Evolutionary conservation across 1,140 invertebrate genomes (phyloP), one percentile per base, ranked within the genome.

Genomic region (Bombyx mori): DNA sequence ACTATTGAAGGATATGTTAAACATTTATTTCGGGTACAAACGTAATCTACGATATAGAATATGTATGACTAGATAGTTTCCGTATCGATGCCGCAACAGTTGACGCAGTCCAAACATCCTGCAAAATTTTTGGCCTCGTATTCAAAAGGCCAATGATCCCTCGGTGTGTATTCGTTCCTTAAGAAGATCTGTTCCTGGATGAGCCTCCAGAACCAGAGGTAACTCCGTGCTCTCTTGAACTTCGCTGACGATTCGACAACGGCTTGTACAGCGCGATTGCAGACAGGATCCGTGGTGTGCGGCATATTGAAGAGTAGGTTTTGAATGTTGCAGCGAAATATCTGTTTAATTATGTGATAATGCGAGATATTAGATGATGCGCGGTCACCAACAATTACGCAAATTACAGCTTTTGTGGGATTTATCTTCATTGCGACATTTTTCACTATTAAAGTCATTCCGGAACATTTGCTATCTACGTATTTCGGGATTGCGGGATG

Each of bases 311-410:
- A 81, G 8, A 56, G 60, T 1, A 86, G 66, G 47, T 84, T 74
- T 12, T 69, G 63, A 42, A 81, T 73, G 51, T 82, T 81, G 56
- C 83, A 86, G 42, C 78, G 71, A 51, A 84, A 86, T 12, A 86
- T 65, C 82, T 83, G 62, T 5, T 61, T 10, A 18, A 42, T 45
- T 10, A 12, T n/a, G 8, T 44, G n/a, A 18, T 35, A 5, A 35
- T 35, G 26, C 26, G 2, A 35, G 26, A 35, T 35, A 35, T 5
- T 5, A 2, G 26, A 35, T 35, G 26, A 35, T 35, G 4, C 26
- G 26, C 26, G 26, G 26, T 35, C 26, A 18, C 12, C 12, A 18
- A 18, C 0, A 18, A 18, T 18, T 18, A 18, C 12, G 12, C 12
- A 18, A 18, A 18, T 18, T 18, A 18, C 12, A 18, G 12, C 1